These are phyloP conservation scores for Ormyrus nitidulus DNA, from an alignment of 2,888 invertebrate species.

Conservation along the genomic window DNA sequence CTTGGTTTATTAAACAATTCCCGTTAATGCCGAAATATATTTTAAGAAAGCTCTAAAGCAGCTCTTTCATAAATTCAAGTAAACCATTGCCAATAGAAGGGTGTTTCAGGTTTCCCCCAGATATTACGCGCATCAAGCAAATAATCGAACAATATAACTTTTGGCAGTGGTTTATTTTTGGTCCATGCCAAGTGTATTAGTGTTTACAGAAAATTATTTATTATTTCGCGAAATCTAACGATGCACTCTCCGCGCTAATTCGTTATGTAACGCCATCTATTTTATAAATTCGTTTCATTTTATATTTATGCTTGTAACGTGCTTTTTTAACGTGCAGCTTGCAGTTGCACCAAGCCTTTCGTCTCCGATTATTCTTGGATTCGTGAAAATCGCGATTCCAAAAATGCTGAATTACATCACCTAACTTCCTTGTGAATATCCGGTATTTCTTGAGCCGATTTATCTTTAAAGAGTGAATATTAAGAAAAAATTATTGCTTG, in stretches of 20 bases:
- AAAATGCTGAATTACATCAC: no score
- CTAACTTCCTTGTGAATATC: no score
- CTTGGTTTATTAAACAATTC: constrained; percentile 3
- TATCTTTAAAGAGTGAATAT: no score
- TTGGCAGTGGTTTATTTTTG: constrained; percentile 40
- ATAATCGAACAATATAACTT: constrained; percentile 40
- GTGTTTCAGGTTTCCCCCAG: not conserved
- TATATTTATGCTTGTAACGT: no score
- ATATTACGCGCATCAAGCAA: constrained; percentile 14
- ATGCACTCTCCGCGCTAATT: not conserved
- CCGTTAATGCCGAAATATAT: not conserved
- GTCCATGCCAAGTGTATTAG: constrained; percentile 28
- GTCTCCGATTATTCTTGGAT: no score
- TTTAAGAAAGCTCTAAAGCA: not conserved
- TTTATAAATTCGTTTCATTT: not conserved
- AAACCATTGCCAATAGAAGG: constrained; percentile 12
- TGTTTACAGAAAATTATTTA: constrained; percentile 40
- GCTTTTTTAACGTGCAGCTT: no score
- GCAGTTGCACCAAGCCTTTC: no score
- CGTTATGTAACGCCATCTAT: not conserved
- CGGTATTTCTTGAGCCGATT: no score
- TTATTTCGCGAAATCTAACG: constrained; percentile 14
- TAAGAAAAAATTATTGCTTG: no score
- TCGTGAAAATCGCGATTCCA: no score
- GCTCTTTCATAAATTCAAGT: not conserved